Percentiles rank a stretch among this genome's conserved stretches.
phyloP scores from a whole-genome alignment of 2,113 vertebrate genomes.

The Oncorhynchus clarkii region DNA sequence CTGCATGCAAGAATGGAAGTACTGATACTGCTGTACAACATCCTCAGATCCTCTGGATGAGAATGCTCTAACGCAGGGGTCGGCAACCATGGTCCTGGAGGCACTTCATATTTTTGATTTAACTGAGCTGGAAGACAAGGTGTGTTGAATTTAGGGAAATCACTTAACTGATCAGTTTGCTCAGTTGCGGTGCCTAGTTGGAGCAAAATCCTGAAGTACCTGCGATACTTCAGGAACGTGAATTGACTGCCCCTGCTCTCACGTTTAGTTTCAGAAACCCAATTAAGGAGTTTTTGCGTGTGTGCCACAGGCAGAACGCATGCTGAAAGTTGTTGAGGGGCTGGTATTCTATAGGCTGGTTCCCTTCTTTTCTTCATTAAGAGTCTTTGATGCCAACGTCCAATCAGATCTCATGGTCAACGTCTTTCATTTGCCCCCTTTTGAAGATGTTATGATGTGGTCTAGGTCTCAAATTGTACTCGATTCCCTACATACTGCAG shows the following conservation, averaged over 20 bases:
- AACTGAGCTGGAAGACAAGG: too few relatives aligned
- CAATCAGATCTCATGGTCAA: constrained; percentile 11
- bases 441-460: constrained; percentile 5
- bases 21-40: neutral
- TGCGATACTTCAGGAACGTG: too few relatives aligned
- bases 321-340: neutral
- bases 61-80: neutral
- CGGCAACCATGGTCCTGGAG: too few relatives aligned
- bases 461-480: too few relatives aligned
- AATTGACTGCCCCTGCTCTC: neutral
- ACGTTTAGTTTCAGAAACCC: constrained; percentile 21
- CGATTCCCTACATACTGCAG: too few relatives aligned
- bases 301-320: neutral
- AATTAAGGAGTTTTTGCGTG: constrained; percentile 18
- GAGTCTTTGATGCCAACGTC: constrained; percentile 7
- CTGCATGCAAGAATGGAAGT: neutral
- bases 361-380: neutral
- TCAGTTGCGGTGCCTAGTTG: too few relatives aligned
- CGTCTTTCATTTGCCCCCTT: constrained; percentile 11
- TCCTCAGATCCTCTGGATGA: constrained; percentile 1
- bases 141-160: too few relatives aligned
- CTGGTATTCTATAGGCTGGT: neutral
- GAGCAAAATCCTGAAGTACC: too few relatives aligned
- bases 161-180: too few relatives aligned
- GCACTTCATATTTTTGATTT: too few relatives aligned